Evolutionary conservation across 2,113 vertebrate species (phyloP), one percentile per base, ranked within the genome.

Genomic region (Speoplatyrhinus poulsoni): DNA sequence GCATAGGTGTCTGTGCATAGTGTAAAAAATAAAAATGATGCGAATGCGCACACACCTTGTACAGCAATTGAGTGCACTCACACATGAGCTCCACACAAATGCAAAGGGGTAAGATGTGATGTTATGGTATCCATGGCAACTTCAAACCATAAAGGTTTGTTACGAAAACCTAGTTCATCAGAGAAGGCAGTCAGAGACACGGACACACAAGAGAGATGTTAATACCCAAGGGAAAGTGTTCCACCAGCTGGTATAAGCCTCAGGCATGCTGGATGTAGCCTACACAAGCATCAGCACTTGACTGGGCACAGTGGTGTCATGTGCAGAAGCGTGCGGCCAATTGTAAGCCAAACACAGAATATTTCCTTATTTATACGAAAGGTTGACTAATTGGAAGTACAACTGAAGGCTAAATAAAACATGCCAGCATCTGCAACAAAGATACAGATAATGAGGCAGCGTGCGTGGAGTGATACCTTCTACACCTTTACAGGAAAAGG

Each of bases 91-190:
- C 36, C 53, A 82, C 46, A 73, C 74, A 84, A 84, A 79, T 73
- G 63, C 70, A 87, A 72, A 82, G 69, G 75, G 77, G 70, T 36
- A 73, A 65, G 53, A 79, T 81, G 80, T 69, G 73, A 85, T 89
- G 85, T 89, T 84, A 84, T 66, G 72, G 93, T 93, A 87, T 90
- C 92, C 91, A 93, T 93, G 87, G 91, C 64, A 77, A 94, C 83
- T 50, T 60, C 79, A 89, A 90, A 89, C 88, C 90, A 90, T 88
- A 91, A 92, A 94, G 91, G 90, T 91, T 93, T 88, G 89, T 91
- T 92, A 92, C 86, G 85, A 86, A 93, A 93, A 92, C 84, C 86
- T 91, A 85, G 90, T 91, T 93, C 92, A 93, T 92, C 91, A 89
- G 76, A 69, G 68, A 72, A 75, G 82, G 73, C 65, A 8, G 65